These are phyloP conservation scores for Coranthus polyacanthus DNA, from an alignment of 2,797 vertebrate species.

Conservation along the genomic window DNA sequence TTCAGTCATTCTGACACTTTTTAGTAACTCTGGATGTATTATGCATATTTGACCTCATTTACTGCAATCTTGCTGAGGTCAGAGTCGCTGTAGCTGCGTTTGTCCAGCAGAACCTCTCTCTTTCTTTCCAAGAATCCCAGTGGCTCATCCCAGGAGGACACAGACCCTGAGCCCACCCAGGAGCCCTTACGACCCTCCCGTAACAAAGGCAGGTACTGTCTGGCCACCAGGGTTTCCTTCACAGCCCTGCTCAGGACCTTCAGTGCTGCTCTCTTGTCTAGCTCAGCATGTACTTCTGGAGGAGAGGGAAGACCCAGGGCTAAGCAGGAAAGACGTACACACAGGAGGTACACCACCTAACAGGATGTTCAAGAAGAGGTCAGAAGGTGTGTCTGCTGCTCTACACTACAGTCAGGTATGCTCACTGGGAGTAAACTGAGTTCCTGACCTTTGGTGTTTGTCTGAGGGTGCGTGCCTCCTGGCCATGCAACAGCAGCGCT, in stretches of 20 bases:
- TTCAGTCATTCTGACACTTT: not conserved
- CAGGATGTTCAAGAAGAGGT: conserved; percentile 3
- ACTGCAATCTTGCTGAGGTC: conserved; percentile 81
- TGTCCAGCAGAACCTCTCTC: conserved; percentile 77
- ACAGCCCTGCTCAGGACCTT: conserved; percentile 75
- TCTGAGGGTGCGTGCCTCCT: conserved; percentile 83
- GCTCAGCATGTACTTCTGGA: conserved; percentile 74
- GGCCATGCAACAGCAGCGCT: conserved; percentile 84
- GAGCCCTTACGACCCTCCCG: conserved; percentile 59
- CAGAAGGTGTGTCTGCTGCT: not conserved
- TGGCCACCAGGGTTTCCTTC: conserved; percentile 78
- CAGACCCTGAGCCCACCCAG: conserved; percentile 44
- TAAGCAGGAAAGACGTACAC: conserved; percentile 80
- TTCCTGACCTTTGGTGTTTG: conserved; percentile 84
- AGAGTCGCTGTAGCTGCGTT: conserved; percentile 86
- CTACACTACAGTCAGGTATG: not conserved
- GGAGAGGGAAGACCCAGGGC: conserved; percentile 76
- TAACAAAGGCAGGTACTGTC: conserved; percentile 77
- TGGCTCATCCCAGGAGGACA: conserved; percentile 83
- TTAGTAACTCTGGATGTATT: not conserved
- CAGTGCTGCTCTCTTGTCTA: conserved; percentile 77
- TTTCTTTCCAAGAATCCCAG: conserved; percentile 80
- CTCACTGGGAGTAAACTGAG: not conserved
- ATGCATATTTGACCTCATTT: conserved; percentile 47
- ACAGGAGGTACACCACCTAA: conserved; percentile 85